Base-by-base conservation (phyloP, 2,797 vertebrate species). In the Hybognathus amarus region DNA sequence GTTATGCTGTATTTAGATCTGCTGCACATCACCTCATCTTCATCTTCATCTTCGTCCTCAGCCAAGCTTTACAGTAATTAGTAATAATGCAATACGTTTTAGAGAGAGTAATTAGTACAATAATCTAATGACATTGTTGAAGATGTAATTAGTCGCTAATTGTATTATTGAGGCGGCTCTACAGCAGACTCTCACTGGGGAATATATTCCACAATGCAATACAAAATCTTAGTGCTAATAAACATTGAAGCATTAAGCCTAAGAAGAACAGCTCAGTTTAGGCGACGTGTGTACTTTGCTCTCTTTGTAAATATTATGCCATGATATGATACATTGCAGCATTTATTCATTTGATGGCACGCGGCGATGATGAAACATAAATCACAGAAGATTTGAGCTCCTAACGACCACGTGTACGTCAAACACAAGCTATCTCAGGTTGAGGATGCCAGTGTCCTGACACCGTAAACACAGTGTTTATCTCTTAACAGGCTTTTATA, bases 381-480 rank as follows among this genome's bases (percentile, higher is more conserved):
- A 30, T 71, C 79, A 61, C 4, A 2, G 63, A 24, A 67, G 22
- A 77, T 47, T 27, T 33, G 59, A n/a, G 17, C 15, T 56, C 68
- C 73, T 20, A 79, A 63, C 59, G 18, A 80, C 50, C 30, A 33
- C 5, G 7, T 79, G 42, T 64, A 82, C 47, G 50, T 78, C 54
- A 33, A 86, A 66, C 36, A 9, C 45, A 68, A 0, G 27, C 83
- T 88, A 90, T 90, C 85, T 5, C 74, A 56, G 68, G 79, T 73
- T 87, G 83, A 69, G 67, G 24, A 80, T 1, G 20, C 81, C 82
- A 83, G 2, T 47, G 11, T 24, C 20, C 64, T 85, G 84, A 85
- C 85, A 71, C 17, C 11, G 85, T 75, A 74, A 91, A 85, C 36
- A 84, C 83, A n/a, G 68, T 84, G 78, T 85, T 87, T 81, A 24